phyloP scores from a whole-genome alignment of 2,797 vertebrate genomes.

The Geotria australis region DNA sequence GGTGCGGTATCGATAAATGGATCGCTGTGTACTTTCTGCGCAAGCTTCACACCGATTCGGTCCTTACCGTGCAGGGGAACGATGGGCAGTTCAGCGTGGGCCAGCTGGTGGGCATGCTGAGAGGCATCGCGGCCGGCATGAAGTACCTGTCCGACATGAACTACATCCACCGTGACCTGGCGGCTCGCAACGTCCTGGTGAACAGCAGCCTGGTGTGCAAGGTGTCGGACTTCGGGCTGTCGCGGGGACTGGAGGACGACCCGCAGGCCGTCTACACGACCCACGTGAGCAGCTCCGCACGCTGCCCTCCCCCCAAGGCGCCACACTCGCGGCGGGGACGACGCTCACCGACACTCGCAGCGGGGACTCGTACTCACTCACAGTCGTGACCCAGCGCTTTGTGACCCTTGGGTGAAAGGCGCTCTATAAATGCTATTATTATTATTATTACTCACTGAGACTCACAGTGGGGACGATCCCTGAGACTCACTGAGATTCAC shows the following conservation, averaged over 20 bases:
- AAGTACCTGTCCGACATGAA: conserved; percentile 53
- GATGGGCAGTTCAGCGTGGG: conserved; percentile 91
- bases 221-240: conserved; percentile 34
- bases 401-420: too few relatives aligned
- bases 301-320: too few relatives aligned
- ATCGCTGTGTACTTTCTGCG: not conserved
- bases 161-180: conserved; percentile 38
- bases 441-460: too few relatives aligned
- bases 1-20: too few relatives aligned
- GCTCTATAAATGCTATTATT: too few relatives aligned
- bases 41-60: not conserved
- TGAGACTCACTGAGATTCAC: too few relatives aligned
- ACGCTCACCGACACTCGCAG: too few relatives aligned
- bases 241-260: conserved; percentile 28
- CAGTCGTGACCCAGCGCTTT: too few relatives aligned
- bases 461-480: too few relatives aligned
- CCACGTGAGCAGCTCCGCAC: conserved; percentile 15
- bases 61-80: conserved; percentile 32
- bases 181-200: conserved; percentile 29
- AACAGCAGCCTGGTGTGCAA: conserved; percentile 34
- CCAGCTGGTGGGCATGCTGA: conserved; percentile 48
- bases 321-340: too few relatives aligned
- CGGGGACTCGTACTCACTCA: too few relatives aligned
- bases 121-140: conserved; percentile 49
- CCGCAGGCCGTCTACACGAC: conserved; percentile 23